A percentile compares a stretch with the other conserved stretches of the same genome.
Conservation (phyloP, 2,113 vertebrate genomes). For the Sinocyclocheilus rhinocerous region DNA sequence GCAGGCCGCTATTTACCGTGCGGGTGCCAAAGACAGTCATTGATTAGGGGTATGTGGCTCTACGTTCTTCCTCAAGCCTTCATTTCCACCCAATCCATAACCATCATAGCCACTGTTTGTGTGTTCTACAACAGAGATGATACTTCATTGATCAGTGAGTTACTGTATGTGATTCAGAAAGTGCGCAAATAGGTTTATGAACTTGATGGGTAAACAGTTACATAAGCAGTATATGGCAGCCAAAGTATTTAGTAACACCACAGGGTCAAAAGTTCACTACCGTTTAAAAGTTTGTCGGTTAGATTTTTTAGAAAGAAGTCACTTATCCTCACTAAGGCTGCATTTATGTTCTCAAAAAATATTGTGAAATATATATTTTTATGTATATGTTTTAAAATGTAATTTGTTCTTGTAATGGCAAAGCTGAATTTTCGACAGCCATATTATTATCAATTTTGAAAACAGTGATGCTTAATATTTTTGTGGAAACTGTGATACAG, state of each 20-base stretch:
- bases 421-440: neutral
- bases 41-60: constrained; percentile 42
- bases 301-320: neutral
- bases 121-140: constrained; percentile 6
- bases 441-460: neutral
- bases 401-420: too few relatives aligned
- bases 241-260: neutral
- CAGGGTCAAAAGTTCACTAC: neutral
- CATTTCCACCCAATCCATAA: constrained; percentile 36
- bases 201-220: constrained; percentile 12
- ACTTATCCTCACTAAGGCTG: neutral
- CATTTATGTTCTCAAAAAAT: neutral
- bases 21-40: constrained; percentile 1
- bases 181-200: neutral
- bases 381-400: too few relatives aligned
- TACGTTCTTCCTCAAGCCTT: constrained; percentile 24
- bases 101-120: constrained; percentile 53
- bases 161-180: constrained; percentile 21
- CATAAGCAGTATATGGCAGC: constrained; percentile 12
- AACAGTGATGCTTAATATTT: neutral
- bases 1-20: constrained; percentile 25
- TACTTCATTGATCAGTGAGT: constrained; percentile 47
- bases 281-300: neutral
- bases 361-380: too few relatives aligned
- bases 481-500: neutral